Evolutionary conservation across 2,888 invertebrate species (phyloP).

Genomic region (Listrodromus nycthemerus): DNA sequence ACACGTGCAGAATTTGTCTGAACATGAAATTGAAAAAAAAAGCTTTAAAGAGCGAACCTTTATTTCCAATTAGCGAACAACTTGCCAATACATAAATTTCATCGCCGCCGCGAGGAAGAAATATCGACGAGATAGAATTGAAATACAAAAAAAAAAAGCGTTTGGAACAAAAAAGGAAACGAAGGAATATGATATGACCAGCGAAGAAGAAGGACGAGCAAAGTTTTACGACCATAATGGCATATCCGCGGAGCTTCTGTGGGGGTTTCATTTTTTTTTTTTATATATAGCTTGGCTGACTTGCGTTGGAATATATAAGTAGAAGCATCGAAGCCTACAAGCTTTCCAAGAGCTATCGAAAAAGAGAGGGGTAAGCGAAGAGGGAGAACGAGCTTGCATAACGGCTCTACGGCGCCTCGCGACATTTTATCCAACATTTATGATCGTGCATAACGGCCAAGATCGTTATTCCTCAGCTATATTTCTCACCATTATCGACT

Average conservation of each 20-base stretch:
- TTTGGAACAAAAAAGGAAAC: background rate
- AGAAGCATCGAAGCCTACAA: constrained; percentile 45
- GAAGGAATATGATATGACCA: constrained; percentile 20
- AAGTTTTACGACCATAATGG: constrained; percentile 38
- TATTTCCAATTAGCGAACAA: background rate
- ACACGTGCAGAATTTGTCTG: too few relatives aligned
- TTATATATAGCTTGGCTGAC: constrained; percentile 42
- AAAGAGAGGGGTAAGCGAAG: background rate
- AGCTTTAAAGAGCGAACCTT: background rate
- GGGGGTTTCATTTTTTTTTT: constrained; percentile 27
- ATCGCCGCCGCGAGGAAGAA: background rate
- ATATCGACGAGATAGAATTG: background rate
- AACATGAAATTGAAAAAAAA: background rate
- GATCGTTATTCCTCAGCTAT: constrained; percentile 75
- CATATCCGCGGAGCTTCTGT: background rate
- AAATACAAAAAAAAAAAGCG: background rate
- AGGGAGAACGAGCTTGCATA: constrained; percentile 55
- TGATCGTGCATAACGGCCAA: constrained; percentile 75
- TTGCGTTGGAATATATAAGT: constrained; percentile 30
- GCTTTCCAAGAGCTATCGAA: constrained; percentile 44
- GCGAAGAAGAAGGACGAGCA: background rate
- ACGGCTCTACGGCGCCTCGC: constrained; percentile 68
- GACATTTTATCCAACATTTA: constrained; percentile 79
- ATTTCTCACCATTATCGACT: constrained; percentile 79
- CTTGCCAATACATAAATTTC: background rate